Evolutionary conservation across 2,888 invertebrate genomes (phyloP), one percentile per base, ranked within the genome.

Genomic region (Trypoxylon attenuatum): DNA sequence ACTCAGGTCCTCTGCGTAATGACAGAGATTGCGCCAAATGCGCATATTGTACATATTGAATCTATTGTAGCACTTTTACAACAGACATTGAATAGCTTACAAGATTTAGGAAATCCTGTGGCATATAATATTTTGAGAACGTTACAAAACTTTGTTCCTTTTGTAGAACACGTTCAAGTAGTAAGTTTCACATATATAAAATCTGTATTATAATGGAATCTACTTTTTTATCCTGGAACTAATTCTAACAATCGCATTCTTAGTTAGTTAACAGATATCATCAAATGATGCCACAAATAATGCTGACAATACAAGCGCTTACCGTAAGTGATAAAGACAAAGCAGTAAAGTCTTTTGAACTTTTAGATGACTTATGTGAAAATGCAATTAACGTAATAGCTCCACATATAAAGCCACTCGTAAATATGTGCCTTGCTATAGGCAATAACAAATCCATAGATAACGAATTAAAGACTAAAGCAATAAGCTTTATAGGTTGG

Each of bases 1-100:
- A 90, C 92, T 88, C 91, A 90, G 77, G 91, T 92, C 15, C 88
- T 94, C 76, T 91, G 92, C 46, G 90, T 90, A 47, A 90, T 94
- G 78, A 91, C 93, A 5, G 92, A 93, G 80, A 88, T 91, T 10
- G 91, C 94, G 4, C 90, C 92, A 29, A 91, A 92, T 72, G 91
- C 92, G 65, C 92, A 94, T 79, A 88, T 91, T 46, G 89, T 90
- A n/a, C 92, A 94, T 82, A 89, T 91, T 55, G 89, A 89, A 55
- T 88, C 91, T 0, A 87, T 90, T 2, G 89, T 89, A 33, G 82
- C 89, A 23, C 84, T 90, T 23, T 89, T 92, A 75, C 87, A 87
- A 13, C 87, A 88, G 66, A 90, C 88, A 52, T 84, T 91, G 54
- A 89, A 88, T 43, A 82, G 84, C 56, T 70, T 89, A 51, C 83